Evolutionary conservation across 2,888 invertebrate genomes (phyloP).

Genomic region (Brachylomia viminalis): DNA sequence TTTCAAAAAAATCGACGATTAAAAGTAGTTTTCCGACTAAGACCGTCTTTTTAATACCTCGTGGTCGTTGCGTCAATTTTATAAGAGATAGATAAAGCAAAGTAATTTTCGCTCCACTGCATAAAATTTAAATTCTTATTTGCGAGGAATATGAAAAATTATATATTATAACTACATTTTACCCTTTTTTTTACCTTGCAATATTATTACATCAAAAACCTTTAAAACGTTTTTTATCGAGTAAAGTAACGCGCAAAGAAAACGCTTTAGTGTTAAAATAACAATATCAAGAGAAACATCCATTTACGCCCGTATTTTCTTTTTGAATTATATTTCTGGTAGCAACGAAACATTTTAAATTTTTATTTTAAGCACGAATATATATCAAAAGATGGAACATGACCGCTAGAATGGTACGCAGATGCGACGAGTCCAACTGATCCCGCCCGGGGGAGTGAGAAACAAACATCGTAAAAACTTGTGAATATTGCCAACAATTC

Average conservation of each 20-base stretch:
- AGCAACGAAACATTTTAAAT: slow-evolving; percentile 62
- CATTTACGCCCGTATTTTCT: slow-evolving; percentile 58
- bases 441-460: slow-evolving; percentile 75
- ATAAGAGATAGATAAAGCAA: slow-evolving; percentile 23
- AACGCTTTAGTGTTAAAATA: slow-evolving; percentile 50
- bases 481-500: slow-evolving; percentile 82
- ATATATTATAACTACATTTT: slow-evolving; percentile 42
- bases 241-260: slow-evolving; percentile 40
- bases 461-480: slow-evolving; percentile 85
- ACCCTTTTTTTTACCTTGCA: slow-evolving; percentile 35
- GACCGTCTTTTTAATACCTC: neutral
- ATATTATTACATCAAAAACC: slow-evolving; percentile 36
- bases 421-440: slow-evolving; percentile 82
- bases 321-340: slow-evolving; percentile 63
- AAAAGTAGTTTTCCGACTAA: neutral
- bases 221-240: slow-evolving; percentile 42
- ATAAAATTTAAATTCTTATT: slow-evolving; percentile 40
- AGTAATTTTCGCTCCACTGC: slow-evolving; percentile 15
- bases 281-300: slow-evolving; percentile 53
- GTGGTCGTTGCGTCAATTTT: slow-evolving; percentile 24
- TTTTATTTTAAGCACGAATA: slow-evolving; percentile 70
- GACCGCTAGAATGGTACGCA: slow-evolving; percentile 81
- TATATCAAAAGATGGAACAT: slow-evolving; percentile 77
- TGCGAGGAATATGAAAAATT: slow-evolving; percentile 26
- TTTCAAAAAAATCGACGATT: slow-evolving; percentile 9